Percentiles rank a stretch among this genome's conserved stretches.
Conservation (phyloP, 2,113 vertebrate genomes). For the Laticauda laticaudata region DNA sequence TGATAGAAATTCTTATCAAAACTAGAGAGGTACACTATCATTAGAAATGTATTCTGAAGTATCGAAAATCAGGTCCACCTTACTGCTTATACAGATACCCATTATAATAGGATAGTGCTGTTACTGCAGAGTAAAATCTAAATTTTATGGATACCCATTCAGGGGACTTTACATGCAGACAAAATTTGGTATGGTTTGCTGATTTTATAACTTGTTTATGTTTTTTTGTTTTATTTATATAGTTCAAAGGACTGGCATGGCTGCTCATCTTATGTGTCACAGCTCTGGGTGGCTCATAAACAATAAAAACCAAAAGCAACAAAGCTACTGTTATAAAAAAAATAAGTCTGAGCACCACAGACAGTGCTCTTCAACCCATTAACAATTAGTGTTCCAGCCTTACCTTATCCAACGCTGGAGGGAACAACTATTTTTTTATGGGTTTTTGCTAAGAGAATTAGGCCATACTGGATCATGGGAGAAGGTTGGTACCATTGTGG, state of each 20-base stretch:
- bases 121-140: background rate
- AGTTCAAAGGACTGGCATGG: too few relatives aligned
- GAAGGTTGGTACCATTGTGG: background rate
- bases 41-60: background rate
- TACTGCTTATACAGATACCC: background rate
- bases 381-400: background rate
- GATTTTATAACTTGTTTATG: background rate
- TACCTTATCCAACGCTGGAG: background rate
- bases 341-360: background rate
- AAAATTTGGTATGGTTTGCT: background rate
- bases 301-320: background rate
- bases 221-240: background rate
- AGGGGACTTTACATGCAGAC: background rate
- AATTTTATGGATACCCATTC: background rate
- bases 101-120: background rate
- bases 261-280: background rate
- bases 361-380: background rate
- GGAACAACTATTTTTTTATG: background rate
- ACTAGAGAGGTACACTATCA: background rate
- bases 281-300: background rate
- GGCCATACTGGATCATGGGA: background rate
- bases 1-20: background rate
- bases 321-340: background rate
- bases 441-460: background rate
- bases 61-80: background rate